Evolutionary conservation across 2,888 invertebrate genomes (phyloP), one percentile per base, ranked within the genome.

Genomic region (Keiferia lycopersicella): DNA sequence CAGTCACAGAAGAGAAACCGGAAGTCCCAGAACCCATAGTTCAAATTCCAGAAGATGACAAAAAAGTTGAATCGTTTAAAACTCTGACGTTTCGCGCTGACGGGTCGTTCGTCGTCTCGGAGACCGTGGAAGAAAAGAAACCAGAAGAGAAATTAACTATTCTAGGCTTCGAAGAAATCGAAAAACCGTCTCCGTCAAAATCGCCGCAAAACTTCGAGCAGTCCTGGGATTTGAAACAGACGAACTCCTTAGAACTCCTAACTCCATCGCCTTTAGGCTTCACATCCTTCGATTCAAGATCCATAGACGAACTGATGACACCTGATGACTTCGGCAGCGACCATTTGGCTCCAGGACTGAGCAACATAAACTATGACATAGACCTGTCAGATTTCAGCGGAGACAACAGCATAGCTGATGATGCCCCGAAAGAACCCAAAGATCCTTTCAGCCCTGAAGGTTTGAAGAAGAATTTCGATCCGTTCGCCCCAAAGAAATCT

Each of bases 341-440:
- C 8, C 92, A 93, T 65, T 83, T 94, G 41, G 89, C 92, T 0
- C 92, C 94, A 14, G 94, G 94, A 0, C 80, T 96, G 30, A 93
- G 94, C 26, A 94, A 94, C 73, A 93, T 96, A 14, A 95, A 95
- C 79, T 96, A 96, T 69, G 96, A 96, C 71, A 95, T 96, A 64
- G 95, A 96, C 80, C 86, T 95, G 65, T 95, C 95, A 2, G 96
- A 96, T 81, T 86, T 95, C 50, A 95, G 95, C 72, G 94, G 93
- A 0, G 96, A 96, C 10, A 95, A 95, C 74, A 95, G 95, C 70
- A 87, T 93, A 26, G 94, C 94, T 0, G 95, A 95, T 8, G 91
- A 90, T 38, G 73, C 77, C 0, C 84, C 87, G 12, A 92, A 79
- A 14, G 82, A 83, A 65, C 69, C 80, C 0, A 93, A 93, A 77